Base-by-base conservation (phyloP, 2,888 invertebrate species). In the Coremacera marginata region DNA sequence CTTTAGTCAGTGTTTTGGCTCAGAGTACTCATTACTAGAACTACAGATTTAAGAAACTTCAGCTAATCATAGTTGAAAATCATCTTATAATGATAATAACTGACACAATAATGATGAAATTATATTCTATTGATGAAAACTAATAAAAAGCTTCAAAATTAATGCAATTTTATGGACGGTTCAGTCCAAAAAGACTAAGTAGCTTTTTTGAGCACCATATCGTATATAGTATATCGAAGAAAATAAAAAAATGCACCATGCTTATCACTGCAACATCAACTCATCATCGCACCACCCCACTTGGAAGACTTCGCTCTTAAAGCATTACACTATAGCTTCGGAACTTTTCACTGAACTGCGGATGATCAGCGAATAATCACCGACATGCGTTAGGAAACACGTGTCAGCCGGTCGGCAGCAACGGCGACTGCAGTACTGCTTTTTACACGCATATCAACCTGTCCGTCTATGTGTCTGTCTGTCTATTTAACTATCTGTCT, bases 321-420 rank as follows among this genome's bases (percentile, higher is more conserved):
- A 44, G 44, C 11, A 11, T 2, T 44, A 44, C 11, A 44, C 1
- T 44, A 44, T 44, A 44, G 63, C 34, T 34, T 2, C 11, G 68
- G 27, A 22, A 51, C 25, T 49, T 60, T 55, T 37, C 57, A 34
- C n/a, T 57, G 34, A 74, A 74, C 67, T 74, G 74, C 51, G 74
- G 67, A 65, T 74, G 74, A 74, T 74, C 67, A 37, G 65, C 67
- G 74, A 65, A 65, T 74, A 74, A 74, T 74, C 74, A 74, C 67
- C 65, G 74, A 52, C 74, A 55, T 31, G 67, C 74, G 65, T 74
- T n/a, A 3, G 55, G 9, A 68, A 1, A 31, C 74, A 74, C 74
- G 74, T 74, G 74, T n/a, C 74, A 51, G 34, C 44, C 27, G 37
- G 44, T 44, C 44, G 44, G 44, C 44, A 44, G 25, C 70, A 25